Conservation (phyloP, 1,140 invertebrate genomes). For the Drepana arcuata region DNA sequence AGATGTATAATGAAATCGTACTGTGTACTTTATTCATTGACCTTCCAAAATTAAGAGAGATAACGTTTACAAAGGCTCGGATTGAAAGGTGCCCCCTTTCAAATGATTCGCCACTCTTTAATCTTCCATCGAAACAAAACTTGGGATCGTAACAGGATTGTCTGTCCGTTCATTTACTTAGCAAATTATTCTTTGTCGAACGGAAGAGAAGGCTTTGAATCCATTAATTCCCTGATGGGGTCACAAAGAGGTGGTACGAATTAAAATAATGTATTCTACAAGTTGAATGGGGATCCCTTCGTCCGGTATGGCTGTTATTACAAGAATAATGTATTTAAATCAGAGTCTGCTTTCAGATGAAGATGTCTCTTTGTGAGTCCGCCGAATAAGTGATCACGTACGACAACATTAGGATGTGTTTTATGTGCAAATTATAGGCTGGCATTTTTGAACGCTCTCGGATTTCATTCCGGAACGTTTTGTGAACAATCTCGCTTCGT, state of each 20-base stretch:
- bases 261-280: conserved; percentile 71
- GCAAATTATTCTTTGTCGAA: conserved; percentile 71
- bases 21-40: conserved; percentile 58
- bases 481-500: conserved; percentile 55
- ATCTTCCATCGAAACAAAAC: conserved; percentile 68
- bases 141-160: conserved; percentile 61
- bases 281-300: conserved; percentile 63
- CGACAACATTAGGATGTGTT: conserved; percentile 66
- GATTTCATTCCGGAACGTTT: conserved; percentile 28
- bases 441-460: conserved; percentile 59
- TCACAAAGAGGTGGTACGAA: conserved; percentile 68
- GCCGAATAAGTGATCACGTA: conserved; percentile 67
- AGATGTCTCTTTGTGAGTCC: conserved; percentile 60
- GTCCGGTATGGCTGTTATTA: conserved; percentile 63
- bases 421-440: conserved; percentile 70
- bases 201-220: conserved; percentile 68
- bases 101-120: conserved; percentile 61
- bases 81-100: conserved; percentile 58
- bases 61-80: conserved; percentile 50
- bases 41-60: conserved; percentile 62
- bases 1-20: conserved; percentile 51
- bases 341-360: conserved; percentile 66
- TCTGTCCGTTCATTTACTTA: conserved; percentile 69
- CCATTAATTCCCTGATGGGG: conserved; percentile 68
- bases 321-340: conserved; percentile 72